These are phyloP conservation scores for Parelbella ahira DNA, from an alignment of 2,888 invertebrate species.

Conservation along the genomic window DNA sequence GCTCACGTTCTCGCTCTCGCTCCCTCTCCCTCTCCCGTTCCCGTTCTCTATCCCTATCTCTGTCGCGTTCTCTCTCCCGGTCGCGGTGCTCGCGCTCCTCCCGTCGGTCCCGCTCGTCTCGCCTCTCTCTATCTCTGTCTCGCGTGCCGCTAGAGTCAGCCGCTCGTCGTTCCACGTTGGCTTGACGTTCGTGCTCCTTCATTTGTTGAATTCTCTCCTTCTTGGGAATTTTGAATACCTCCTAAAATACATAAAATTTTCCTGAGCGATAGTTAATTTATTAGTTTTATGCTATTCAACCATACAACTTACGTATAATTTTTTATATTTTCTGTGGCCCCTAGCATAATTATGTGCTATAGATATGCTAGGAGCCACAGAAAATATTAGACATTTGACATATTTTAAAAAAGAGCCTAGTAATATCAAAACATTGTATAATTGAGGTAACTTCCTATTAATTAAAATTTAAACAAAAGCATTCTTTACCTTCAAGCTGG, in stretches of 20 bases:
- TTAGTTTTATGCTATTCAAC: too few relatives aligned
- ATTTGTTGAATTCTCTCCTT: constrained; percentile 96
- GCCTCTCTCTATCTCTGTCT: constrained; percentile 50
- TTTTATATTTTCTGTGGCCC: too few relatives aligned
- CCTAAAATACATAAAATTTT: too few relatives aligned
- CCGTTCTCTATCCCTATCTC: constrained; percentile 44
- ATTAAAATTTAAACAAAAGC: too few relatives aligned
- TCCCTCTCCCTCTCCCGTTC: constrained; percentile 52
- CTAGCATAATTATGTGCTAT: too few relatives aligned
- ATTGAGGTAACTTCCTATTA: background rate
- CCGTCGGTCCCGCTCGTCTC: constrained; percentile 47
- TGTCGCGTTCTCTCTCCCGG: constrained; percentile 49
- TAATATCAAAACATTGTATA: too few relatives aligned
- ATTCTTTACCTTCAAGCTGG: constrained; percentile 82
- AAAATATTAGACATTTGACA: too few relatives aligned
- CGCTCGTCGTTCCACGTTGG: constrained; percentile 82
- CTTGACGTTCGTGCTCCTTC: constrained; percentile 96
- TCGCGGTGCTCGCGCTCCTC: constrained; percentile 43
- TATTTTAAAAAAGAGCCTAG: too few relatives aligned
- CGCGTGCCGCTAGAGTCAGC: constrained; percentile 69
- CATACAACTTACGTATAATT: too few relatives aligned
- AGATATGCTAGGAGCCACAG: too few relatives aligned
- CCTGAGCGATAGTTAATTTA: too few relatives aligned
- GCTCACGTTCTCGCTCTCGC: constrained; percentile 45
- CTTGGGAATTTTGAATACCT: constrained; percentile 94